Evolutionary conservation across 1,140 invertebrate species (phyloP), one percentile per base, ranked within the genome.

Genomic region (Delia radicum): DNA sequence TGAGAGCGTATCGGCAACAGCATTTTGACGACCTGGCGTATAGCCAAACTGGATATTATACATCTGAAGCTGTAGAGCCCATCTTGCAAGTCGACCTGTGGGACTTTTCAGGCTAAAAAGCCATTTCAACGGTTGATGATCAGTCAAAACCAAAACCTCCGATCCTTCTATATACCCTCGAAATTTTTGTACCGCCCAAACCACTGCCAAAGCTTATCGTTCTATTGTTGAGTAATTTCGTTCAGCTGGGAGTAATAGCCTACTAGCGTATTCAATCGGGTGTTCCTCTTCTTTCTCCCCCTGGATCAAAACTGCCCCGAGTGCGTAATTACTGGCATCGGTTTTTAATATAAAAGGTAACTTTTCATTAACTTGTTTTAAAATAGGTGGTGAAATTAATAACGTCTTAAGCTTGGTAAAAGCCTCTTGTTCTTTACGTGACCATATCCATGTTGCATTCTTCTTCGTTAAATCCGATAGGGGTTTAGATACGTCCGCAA

Each of bases 121-220:
- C 87, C 88, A 90, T 67, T 79, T 81, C 3, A 90, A 75, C 0
- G 87, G 80, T 78, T 87, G 87, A 75, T 90, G 89, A 76, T 90
- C 88, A 0, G 87, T 88, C 37, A 83, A 69, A 1, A 89, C 80
- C 0, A 27, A 82, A 65, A 89, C 80, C 77, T 55, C 75, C 4
- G 46, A 78, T n/a, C 85, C 86, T 71, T 87, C 83, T 12, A 86
- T 77, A 42, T 87, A 87, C 0, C 80, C 79, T 73, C 84, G 42
- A 65, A 88, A 89, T n/a, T 87, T 81, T 26, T 84, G 76, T 1
- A 90, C 78, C 0, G 87, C 87, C 83, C 84, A 88, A 3, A 90
- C 79, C 2, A 90, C 80, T 0, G 88, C 76, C 2, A 90, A 77
- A 24, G 84, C 85, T 81, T 90, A 88, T 63, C 82, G 76, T 76